A percentile compares a stretch with the other conserved stretches of the same genome.
These are phyloP conservation scores for Iphiclides podalirius DNA, from an alignment of 2,888 invertebrate species.

Conservation along the genomic window DNA sequence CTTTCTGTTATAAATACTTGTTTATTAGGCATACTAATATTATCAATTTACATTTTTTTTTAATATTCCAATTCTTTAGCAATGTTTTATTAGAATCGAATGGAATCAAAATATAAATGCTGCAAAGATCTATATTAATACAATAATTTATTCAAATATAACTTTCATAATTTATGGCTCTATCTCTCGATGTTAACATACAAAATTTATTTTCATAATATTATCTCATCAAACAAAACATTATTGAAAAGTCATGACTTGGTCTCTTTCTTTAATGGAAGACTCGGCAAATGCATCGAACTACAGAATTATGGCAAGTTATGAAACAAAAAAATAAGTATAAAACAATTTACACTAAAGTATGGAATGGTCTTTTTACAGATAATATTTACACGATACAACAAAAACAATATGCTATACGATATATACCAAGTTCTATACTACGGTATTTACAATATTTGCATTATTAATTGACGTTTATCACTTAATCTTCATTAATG, in stretches of 20 bases:
- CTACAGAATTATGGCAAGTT: constrained; percentile 74
- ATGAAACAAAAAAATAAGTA: constrained; percentile 68
- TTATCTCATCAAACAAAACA: too few relatives aligned
- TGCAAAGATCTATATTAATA: neutral
- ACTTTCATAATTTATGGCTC: neutral
- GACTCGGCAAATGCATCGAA: constrained; percentile 62
- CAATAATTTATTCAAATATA: neutral
- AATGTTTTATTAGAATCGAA: too few relatives aligned
- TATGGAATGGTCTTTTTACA: constrained; percentile 69
- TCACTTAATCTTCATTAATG: constrained; percentile 13
- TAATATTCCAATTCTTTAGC: neutral
- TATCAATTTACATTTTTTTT: neutral
- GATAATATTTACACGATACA: constrained; percentile 70
- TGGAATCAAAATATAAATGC: too few relatives aligned
- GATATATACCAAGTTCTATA: constrained; percentile 32
- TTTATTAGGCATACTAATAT: neutral
- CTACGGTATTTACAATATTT: constrained; percentile 34
- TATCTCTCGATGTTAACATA: too few relatives aligned
- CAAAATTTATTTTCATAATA: too few relatives aligned
- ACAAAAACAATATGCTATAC: constrained; percentile 58
- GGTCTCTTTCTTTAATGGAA: constrained; percentile 62
- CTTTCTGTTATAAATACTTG: neutral
- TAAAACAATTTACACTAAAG: constrained; percentile 71
- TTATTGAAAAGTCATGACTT: constrained; percentile 48
- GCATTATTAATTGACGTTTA: constrained; percentile 20